Evolutionary conservation across 2,113 vertebrate species (phyloP).

Genomic region (Otus sunia): DNA sequence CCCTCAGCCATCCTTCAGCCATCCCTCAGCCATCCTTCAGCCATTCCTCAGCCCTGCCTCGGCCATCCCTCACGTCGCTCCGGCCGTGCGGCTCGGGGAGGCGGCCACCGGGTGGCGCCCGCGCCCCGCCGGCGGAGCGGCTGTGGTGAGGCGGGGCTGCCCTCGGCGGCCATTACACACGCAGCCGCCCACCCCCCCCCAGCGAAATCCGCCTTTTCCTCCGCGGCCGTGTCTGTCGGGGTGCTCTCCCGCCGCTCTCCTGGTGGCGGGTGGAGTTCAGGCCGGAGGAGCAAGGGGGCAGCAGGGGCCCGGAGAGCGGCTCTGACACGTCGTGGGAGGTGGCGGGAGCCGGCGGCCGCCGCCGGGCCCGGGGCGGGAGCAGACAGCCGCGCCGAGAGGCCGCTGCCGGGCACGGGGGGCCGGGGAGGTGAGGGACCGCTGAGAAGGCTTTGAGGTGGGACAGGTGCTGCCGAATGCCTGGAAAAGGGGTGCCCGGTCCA

Average conservation of each 20-base stretch:
- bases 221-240: accelerated
- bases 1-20: too few species aligned
- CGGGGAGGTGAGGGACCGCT: accelerated
- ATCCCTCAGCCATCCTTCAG: too few species aligned
- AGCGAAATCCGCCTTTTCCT: too few species aligned
- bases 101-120: not conserved
- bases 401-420: too few species aligned
- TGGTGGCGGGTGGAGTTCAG: accelerated
- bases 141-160: not conserved
- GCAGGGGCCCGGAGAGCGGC: not conserved
- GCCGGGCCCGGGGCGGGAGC: not conserved
- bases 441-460: accelerated
- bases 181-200: too few species aligned
- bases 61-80: not conserved
- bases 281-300: not conserved
- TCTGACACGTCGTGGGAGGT: accelerated
- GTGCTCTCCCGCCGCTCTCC: accelerated
- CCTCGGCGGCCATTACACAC: not conserved
- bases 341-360: accelerated
- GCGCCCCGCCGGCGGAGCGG: not conserved
- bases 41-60: too few species aligned
- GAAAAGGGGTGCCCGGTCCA: not conserved
- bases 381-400: not conserved
- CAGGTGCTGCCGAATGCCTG: not conserved
- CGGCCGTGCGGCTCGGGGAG: accelerated